A percentile compares a stretch with the other conserved stretches of the same genome.
These are phyloP conservation scores for Acropora tenuis DNA, from an alignment of 64 coral and sea anemone species.

Conservation along the genomic window DNA sequence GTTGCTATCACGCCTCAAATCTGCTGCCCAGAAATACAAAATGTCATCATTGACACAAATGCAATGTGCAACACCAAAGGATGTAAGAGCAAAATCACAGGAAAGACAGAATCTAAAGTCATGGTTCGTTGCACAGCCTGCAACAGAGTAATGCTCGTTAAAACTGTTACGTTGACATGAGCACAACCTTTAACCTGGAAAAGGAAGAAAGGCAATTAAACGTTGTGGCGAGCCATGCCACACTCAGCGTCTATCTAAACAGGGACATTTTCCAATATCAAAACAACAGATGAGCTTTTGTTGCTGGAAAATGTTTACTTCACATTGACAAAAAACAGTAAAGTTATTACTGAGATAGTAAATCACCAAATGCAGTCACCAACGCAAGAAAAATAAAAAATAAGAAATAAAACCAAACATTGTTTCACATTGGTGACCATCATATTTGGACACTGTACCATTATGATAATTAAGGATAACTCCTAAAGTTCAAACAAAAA, in stretches of 20 bases:
- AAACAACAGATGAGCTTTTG: conserved; percentile 27
- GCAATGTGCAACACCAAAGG: conserved; percentile 27
- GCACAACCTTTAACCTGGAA: conserved; percentile 55
- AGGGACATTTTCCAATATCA: conserved; percentile 43
- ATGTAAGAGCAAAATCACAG: conserved; percentile 42
- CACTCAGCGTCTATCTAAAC: conserved; percentile 21
- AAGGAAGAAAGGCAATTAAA: conserved; percentile 53
- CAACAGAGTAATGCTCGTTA: conserved; percentile 56
- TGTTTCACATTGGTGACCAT: conserved; percentile 16
- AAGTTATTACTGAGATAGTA: conserved; percentile 1
- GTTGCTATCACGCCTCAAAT: conserved; percentile 9
- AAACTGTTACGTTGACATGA: conserved; percentile 49
- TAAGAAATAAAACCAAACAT: conserved; percentile 4
- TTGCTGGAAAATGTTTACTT: conserved; percentile 43
- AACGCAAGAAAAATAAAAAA: conserved; percentile 7
- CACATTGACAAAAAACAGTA: conserved; percentile 30
- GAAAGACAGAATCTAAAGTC: neutral
- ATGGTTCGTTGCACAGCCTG: conserved; percentile 51
- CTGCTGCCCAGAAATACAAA: conserved; percentile 64
- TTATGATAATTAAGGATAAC: neutral
- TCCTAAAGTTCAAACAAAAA: neutral
- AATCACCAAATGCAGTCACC: conserved; percentile 5
- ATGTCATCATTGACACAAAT: conserved; percentile 49
- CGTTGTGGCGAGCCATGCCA: conserved; percentile 32
- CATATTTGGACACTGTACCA: conserved; percentile 15